Evolutionary conservation across 1,140 invertebrate species (phyloP), one percentile per base, ranked within the genome.

Genomic region (Bursaphelenchus mucronatus): DNA sequence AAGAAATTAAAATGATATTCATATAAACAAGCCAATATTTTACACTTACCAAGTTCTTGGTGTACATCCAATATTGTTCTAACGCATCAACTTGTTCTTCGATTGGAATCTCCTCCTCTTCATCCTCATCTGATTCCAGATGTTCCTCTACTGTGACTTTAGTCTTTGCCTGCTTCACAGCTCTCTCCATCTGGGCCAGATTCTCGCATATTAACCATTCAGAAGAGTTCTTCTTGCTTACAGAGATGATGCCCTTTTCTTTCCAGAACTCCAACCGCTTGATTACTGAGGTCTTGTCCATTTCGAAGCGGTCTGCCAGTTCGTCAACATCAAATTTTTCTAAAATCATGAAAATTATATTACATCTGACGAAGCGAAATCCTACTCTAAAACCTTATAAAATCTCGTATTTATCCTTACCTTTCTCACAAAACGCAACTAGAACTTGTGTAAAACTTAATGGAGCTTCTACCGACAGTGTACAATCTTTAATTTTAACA

Each of bases 81-180:
- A 91, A 91, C 8, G 91, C 90, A 88, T 94, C 93, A 0, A 88
- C 90, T 81, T 96, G 91, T 74, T 92, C 91, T 76, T 96, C 92
- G 69, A 93, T 90, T 64, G 89, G 87, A 15, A 89, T 86, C 80
- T 89, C 86, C 59, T 89, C 88, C 52, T 86, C 78, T 21, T 82
- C 76, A 56, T 82, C 73, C 49, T 74, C 57, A 58, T 66, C 57
- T 85, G 82, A 17, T 74, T 61, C 61, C 71, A 55, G 61, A 84
- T 79, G 69, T 64, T 90, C 89, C 81, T 94, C 91, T 17, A 90
- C 86, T 39, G 94, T 82, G 45, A 47, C 13, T 61, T 9, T 87
- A 81, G 82, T 89, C 94, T 6, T 87, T 84, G 78, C 93, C 90
- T 0, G 21, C 8, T 54, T 19, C 11, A 54, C 13, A 54, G 30